Base-by-base conservation (phyloP, 2,888 invertebrate species). In the Tetranychus piercei region DNA sequence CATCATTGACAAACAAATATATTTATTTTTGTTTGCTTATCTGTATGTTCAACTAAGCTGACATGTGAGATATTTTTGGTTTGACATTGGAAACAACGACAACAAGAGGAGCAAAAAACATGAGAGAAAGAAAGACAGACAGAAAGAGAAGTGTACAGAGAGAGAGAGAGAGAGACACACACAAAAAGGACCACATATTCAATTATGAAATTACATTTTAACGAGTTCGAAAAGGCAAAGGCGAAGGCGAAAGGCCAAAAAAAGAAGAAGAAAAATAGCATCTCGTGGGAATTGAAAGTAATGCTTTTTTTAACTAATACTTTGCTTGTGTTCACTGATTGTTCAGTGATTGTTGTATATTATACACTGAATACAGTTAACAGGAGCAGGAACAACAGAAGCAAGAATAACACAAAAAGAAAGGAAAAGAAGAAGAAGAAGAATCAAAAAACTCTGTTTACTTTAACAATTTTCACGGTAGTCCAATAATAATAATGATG, bases 271-370 rank as follows among this genome's bases (percentile, higher is more conserved):
- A 5, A 55, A 55, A 55, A 55, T 55, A 55, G 9, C 55, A 55
- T 55, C 55, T 55, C 55, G 55, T 55, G 55, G 55, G 55, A 55
- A 55, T 55, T 55, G 55, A 55, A 55, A 55, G 55, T 55, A 55
- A 55, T 55, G 55, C 55, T 55, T 15, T 55, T 15, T 15, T 55
- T 15, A 55, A 15, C 55, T 55, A 15, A 9, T 15, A 55, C 55
- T 15, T 34, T 34, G 8, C 9, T 9, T 55, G 15, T 15, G 15
- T 55, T 55, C 55, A 55, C 55, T 15, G 55, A 55, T 55, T 55
- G 55, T 55, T 55, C 55, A 55, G 55, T 55, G 55, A 55, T 55
- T 55, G 11, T 55, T 55, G 55, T 55, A 55, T 55, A 55, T 55
- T 34, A 34, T 34, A 34, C 34, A 34, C 34, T 34, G 34, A 34